Percentiles rank a stretch among this genome's conserved stretches.
phyloP scores from a whole-genome alignment of 2,113 vertebrate species.

The Suricata suricatta region DNA sequence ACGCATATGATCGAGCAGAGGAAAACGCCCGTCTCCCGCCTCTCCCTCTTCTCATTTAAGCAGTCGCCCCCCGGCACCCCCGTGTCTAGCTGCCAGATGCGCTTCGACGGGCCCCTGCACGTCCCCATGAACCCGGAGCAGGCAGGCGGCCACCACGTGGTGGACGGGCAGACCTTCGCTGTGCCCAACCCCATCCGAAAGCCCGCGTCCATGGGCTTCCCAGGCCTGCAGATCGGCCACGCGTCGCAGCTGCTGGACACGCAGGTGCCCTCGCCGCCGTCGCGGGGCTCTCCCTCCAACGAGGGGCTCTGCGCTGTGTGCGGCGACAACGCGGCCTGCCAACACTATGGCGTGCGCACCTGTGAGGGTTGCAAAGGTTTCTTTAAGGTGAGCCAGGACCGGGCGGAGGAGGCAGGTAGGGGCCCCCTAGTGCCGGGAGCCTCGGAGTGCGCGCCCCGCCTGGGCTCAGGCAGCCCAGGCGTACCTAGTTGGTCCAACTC shows the following conservation, averaged over 20 bases:
- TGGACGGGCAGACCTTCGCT: constrained; percentile 94
- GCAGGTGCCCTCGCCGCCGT: constrained; percentile 96
- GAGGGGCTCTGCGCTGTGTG: constrained; percentile 98
- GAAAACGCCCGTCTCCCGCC: constrained; percentile 96
- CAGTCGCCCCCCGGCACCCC: constrained; percentile 98
- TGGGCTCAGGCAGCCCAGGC: not conserved
- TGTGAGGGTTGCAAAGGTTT: constrained; percentile 98
- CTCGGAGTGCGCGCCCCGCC: not conserved
- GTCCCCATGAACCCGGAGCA: constrained; percentile 95
- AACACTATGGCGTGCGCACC: constrained; percentile 96
- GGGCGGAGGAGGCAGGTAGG: not conserved
- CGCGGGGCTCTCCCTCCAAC: constrained; percentile 96
- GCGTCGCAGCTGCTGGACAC: constrained; percentile 96
- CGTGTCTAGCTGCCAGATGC: constrained; percentile 99
- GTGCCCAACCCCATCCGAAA: constrained; percentile 95
- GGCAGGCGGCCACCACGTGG: constrained; percentile 91
- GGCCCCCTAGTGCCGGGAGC: not conserved
- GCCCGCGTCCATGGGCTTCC: constrained; percentile 94
- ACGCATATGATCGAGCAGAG: constrained; percentile 97
- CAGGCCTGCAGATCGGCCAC: constrained; percentile 96
- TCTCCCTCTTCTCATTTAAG: constrained; percentile 98
- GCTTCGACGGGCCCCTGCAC: constrained; percentile 96
- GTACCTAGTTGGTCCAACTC: too few relatives aligned
- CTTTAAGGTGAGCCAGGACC: constrained; percentile 91
- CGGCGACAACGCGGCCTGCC: constrained; percentile 97